Evolutionary conservation across 2,888 invertebrate genomes (phyloP).

Genomic region (Heliconius charithonia): DNA sequence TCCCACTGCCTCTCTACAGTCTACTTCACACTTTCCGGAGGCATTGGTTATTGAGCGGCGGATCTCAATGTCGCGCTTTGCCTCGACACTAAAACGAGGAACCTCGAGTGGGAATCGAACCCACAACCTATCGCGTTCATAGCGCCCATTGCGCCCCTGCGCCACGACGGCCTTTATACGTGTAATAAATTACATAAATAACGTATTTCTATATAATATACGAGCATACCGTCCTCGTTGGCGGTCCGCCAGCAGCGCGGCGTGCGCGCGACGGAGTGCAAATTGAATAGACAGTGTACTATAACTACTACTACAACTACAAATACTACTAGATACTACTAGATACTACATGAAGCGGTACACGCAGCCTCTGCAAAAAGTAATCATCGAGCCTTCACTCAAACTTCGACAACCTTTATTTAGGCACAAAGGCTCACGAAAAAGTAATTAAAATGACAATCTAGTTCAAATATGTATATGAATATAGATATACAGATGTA

Average conservation of each 20-base stretch:
- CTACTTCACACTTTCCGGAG: no score
- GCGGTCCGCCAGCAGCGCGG: constrained; percentile 6
- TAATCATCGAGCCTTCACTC: constrained; percentile 15
- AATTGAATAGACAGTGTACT: constrained; percentile 10
- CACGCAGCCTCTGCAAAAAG: background rate
- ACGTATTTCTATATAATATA: background rate
- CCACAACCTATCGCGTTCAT: no score
- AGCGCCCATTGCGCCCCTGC: no score
- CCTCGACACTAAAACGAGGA: no score
- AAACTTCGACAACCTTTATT: constrained; percentile 1
- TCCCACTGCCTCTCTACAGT: no score
- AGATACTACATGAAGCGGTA: no score
- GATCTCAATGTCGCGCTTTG: no score
- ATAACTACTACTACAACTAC: background rate
- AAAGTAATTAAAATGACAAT: constrained; percentile 11
- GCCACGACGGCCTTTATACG: no score
- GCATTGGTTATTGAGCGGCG: no score
- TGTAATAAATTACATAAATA: background rate
- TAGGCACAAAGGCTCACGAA: background rate
- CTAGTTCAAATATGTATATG: background rate
- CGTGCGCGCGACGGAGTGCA: constrained; percentile 1
- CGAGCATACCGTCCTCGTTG: background rate
- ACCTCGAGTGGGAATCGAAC: no score
- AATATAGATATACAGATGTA: no score
- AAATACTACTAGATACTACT: no score